These are phyloP conservation scores for Listrodromus nycthemerus DNA, from an alignment of 2,888 invertebrate species.

Conservation along the genomic window DNA sequence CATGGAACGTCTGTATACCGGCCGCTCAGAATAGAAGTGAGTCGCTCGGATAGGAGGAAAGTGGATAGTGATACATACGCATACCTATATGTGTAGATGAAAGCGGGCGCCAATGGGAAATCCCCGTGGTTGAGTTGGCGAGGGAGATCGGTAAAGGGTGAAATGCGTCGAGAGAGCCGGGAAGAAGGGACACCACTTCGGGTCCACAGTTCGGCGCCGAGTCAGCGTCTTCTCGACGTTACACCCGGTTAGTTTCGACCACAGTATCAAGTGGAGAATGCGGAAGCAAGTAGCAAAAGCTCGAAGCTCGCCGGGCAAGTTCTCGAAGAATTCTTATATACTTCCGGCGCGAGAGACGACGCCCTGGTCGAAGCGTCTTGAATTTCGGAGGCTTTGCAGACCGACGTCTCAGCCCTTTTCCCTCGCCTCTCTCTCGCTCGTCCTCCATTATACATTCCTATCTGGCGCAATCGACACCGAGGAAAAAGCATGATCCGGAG, in stretches of 20 bases:
- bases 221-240: slow-evolving; percentile 74
- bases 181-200: slow-evolving; percentile 55
- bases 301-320: slow-evolving; percentile 27
- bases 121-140: slow-evolving; percentile 33
- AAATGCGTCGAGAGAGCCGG: slow-evolving; percentile 40
- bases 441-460: not conserved
- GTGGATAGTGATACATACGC: slow-evolving; percentile 25
- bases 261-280: slow-evolving; percentile 51
- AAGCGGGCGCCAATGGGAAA: slow-evolving; percentile 38
- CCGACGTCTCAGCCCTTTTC: slow-evolving; percentile 16
- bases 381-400: slow-evolving; percentile 43
- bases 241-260: slow-evolving; percentile 56
- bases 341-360: slow-evolving; percentile 2
- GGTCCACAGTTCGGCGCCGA: slow-evolving; percentile 71
- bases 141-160: slow-evolving; percentile 29
- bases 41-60: slow-evolving; percentile 13
- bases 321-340: slow-evolving; percentile 40
- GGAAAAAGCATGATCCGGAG: slow-evolving; percentile 19
- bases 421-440: slow-evolving; percentile 11
- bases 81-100: slow-evolving; percentile 17
- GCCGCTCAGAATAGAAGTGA: slow-evolving; percentile 31
- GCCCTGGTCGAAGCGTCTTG: slow-evolving; percentile 24
- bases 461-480: slow-evolving; percentile 36
- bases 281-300: slow-evolving; percentile 49
- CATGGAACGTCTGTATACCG: slow-evolving; percentile 36